Evolutionary conservation across 2,113 vertebrate genomes (phyloP).

Genomic region (Lepus timidus): DNA sequence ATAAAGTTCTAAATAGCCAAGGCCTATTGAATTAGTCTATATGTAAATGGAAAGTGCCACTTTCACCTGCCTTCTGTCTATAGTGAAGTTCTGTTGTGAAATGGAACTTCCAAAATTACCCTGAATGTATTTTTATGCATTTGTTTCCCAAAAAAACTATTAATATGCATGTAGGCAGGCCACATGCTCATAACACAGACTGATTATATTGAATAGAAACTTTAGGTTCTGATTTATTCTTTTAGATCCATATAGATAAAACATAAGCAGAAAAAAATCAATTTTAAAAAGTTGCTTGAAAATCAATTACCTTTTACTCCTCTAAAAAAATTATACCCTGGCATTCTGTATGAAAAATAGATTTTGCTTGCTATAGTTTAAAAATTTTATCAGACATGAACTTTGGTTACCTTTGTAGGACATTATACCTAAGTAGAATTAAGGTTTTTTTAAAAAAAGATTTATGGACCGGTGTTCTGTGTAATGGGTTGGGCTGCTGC

Average conservation of each 20-base stretch:
- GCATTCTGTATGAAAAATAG: neutral
- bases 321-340: neutral
- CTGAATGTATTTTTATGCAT: slow-evolving; percentile 1
- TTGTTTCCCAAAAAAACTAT: slow-evolving; percentile 20
- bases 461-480: too few relatives aligned
- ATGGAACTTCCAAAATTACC: neutral
- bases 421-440: neutral
- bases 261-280: slow-evolving; percentile 1
- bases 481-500: too few relatives aligned
- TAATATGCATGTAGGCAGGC: neutral
- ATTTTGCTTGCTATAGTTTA: slow-evolving; percentile 5
- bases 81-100: neutral
- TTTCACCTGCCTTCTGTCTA: neutral
- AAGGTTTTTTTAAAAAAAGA: neutral
- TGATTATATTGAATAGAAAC: slow-evolving; percentile 26
- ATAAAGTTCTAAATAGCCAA: slow-evolving; percentile 18
- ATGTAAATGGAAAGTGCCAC: neutral
- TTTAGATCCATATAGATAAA: neutral
- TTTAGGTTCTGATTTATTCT: slow-evolving; percentile 30
- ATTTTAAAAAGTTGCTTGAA: neutral
- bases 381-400: slow-evolving; percentile 18
- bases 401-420: neutral
- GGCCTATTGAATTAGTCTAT: neutral
- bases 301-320: slow-evolving; percentile 6
- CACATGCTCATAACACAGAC: neutral